These are phyloP conservation scores for Muraenolepis orangiensis DNA, from an alignment of 2,797 vertebrate species.

Conservation along the genomic window DNA sequence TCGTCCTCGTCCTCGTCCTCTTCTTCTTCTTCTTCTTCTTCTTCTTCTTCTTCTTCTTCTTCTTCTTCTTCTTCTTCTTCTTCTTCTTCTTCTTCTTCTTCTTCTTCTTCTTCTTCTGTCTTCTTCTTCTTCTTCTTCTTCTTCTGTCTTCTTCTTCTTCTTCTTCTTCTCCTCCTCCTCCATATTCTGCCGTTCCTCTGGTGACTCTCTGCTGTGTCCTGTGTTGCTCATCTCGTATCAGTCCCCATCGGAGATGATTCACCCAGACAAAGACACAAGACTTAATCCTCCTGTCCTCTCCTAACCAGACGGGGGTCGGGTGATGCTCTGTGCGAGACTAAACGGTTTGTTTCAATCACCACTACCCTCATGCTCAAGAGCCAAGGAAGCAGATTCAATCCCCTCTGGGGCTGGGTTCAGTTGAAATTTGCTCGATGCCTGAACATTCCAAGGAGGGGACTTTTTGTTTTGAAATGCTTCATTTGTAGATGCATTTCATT, in stretches of 20 bases:
- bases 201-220: constrained; percentile 51
- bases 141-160: not conserved
- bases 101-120: not conserved
- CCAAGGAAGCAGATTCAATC: not conserved
- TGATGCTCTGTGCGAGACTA: not conserved
- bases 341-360: not conserved
- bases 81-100: not conserved
- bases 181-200: constrained; percentile 41
- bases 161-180: not conserved
- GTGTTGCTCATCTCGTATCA: constrained; percentile 44
- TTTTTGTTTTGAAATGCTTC: not conserved
- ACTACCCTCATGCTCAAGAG: not conserved
- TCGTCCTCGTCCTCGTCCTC: too few relatives aligned
- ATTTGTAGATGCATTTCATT: not conserved
- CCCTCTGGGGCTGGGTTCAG: not conserved
- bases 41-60: too few relatives aligned
- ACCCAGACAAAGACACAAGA: constrained; percentile 19
- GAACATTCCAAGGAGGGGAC: constrained; percentile 1
- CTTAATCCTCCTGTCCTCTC: constrained; percentile 5
- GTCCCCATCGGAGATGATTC: constrained; percentile 33
- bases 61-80: too few relatives aligned
- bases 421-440: not conserved
- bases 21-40: constrained; percentile 37
- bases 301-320: not conserved
- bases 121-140: not conserved